Base-by-base conservation (phyloP, 2,113 vertebrate genomes). In the Gymnocephalus cernua region DNA sequence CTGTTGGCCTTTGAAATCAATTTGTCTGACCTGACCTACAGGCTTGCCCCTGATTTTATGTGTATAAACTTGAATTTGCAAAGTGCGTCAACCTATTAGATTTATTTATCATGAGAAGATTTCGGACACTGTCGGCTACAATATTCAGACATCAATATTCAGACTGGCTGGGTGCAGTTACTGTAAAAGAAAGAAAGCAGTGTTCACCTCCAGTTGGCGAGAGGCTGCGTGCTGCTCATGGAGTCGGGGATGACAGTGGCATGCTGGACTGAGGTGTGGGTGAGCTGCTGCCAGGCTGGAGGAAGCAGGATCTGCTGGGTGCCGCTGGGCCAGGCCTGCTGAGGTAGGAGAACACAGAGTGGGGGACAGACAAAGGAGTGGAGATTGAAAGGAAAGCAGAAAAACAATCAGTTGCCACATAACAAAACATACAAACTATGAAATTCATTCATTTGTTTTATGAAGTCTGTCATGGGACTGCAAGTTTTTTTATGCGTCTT, bases 231-330 rank as follows among this genome's bases (percentile, higher is more conserved):
- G 88, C 96, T 93, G 2, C 96, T 95, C 97, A 99, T 98, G 91
- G 97, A 95, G 83, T 99, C 98, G 0, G 98, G 97, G 91, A 99
- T 97, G 94, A 99, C 97, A 0, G 97, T 92, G 0, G 98, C 96
- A 0, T 99, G 98, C 92, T 99, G 98, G 88, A 99, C 97, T 14
- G 98, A 99, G n/a, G 97, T 96, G 93, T 99, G 98, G 71, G 97
- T 97, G 88, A 99, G 95, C 94, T 99, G 98, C 95, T 99, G 98
- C 98, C 98, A 99, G 3, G 98, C 96, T 0, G 97, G 96, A 82
- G 98, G 98, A 61, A 99, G 96, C 51, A 99, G 95, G 91, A 99
- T 99, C 95, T 99, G 98, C 93, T 99, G 98, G 70, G 98, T 97
- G 75, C 97, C 97, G 10, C 97, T 97, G 58, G 98, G 97, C 98